Evolutionary conservation across 2,113 vertebrate species (phyloP).

Genomic region (Orcinus orca): DNA sequence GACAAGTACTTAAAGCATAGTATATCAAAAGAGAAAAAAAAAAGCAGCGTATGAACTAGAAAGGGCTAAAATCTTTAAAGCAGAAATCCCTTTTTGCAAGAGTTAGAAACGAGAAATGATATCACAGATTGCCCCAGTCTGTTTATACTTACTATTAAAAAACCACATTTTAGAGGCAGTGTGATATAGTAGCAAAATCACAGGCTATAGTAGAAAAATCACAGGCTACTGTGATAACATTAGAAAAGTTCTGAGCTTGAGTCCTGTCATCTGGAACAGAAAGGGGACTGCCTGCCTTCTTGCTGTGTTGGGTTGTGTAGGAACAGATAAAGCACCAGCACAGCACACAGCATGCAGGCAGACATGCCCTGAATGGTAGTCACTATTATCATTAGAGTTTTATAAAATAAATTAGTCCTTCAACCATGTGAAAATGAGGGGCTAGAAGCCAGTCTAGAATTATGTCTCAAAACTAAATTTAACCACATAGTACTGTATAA

Average conservation of each 20-base stretch:
- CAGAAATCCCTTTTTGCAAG: not conserved
- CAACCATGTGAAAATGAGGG: not conserved
- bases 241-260: not conserved
- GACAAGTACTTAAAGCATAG: conserved; percentile 29
- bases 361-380: not conserved
- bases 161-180: conserved; percentile 12
- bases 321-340: not conserved
- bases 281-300: not conserved
- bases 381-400: not conserved
- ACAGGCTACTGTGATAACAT: not conserved
- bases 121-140: not conserved
- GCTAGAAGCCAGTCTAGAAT: not conserved
- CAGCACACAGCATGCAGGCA: fast-evolving
- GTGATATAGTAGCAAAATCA: conserved; percentile 2
- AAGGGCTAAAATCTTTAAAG: conserved; percentile 34
- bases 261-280: not conserved
- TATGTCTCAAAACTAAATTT: not conserved
- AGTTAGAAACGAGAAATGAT: not conserved
- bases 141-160: not conserved
- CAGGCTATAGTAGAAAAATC: not conserved
- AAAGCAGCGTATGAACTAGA: not conserved
- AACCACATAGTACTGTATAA: not conserved
- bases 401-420: not conserved
- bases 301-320: not conserved
- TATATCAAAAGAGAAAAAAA: not conserved